A percentile compares a stretch with the other conserved stretches of the same genome.
These are phyloP conservation scores for Gavia stellata DNA, from an alignment of 2,113 vertebrate genomes.

Conservation along the genomic window DNA sequence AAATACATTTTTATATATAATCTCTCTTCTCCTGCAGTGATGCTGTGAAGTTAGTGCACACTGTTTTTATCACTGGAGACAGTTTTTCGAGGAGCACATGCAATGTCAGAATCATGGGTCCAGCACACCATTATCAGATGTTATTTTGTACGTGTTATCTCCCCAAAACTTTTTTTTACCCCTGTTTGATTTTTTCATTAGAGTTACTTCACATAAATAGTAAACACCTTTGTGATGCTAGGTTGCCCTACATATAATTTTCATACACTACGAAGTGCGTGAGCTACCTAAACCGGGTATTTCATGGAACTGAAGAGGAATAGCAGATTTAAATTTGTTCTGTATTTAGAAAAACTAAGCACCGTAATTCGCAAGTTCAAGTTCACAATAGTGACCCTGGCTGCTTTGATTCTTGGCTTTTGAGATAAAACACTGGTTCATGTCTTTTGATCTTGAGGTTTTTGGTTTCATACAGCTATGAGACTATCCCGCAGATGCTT, in stretches of 20 bases:
- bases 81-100: background rate
- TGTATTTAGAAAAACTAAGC: background rate
- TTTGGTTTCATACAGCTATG: background rate
- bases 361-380: background rate
- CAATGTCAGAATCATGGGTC: background rate
- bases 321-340: background rate
- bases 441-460: background rate
- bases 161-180: background rate
- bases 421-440: background rate
- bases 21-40: background rate
- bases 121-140: background rate
- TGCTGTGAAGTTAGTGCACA: background rate
- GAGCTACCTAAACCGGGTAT: background rate
- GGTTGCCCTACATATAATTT: background rate
- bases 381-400: background rate
- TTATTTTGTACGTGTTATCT: background rate
- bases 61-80: background rate
- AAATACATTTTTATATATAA: background rate
- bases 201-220: background rate
- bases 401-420: background rate
- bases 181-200: background rate
- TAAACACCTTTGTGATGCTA: background rate
- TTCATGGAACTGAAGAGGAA: background rate
- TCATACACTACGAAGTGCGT: background rate
- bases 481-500: background rate